Conservation (phyloP, 2,888 invertebrate genomes). For the Trypoxylon attenuatum region DNA sequence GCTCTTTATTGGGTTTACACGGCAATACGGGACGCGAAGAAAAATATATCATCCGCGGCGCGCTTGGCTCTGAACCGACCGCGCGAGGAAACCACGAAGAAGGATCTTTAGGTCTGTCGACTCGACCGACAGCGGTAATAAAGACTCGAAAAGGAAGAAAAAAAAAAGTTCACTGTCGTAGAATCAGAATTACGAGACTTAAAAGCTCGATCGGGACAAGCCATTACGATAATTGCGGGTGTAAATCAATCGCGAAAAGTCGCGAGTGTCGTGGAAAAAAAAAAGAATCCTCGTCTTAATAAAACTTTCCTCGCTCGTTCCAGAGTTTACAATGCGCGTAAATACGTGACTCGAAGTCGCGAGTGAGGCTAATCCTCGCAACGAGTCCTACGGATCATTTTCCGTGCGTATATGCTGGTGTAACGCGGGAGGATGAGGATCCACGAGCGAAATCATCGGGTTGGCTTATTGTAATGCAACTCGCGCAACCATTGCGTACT, state of each 20-base stretch:
- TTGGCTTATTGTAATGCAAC: constrained; percentile 45
- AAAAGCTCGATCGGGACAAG: too few relatives aligned
- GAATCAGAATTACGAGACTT: too few relatives aligned
- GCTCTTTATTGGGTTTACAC: constrained; percentile 56
- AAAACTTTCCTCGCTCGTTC: constrained; percentile 29
- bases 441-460: constrained; percentile 21
- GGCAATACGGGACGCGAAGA: constrained; percentile 51
- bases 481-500: constrained; percentile 37
- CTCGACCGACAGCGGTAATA: too few relatives aligned
- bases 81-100: too few relatives aligned
- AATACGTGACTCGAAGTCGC: constrained; percentile 26
- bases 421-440: neutral
- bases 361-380: constrained; percentile 7
- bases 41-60: constrained; percentile 49
- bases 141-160: too few relatives aligned
- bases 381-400: neutral
- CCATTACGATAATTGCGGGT: neutral
- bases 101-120: too few relatives aligned
- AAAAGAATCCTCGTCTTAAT: constrained; percentile 16
- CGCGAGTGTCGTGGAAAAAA: neutral
- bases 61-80: neutral
- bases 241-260: constrained; percentile 10
- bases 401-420: neutral
- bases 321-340: constrained; percentile 28
- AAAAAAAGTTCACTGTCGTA: too few relatives aligned